Base-by-base conservation (phyloP, 2,888 invertebrate genomes). In the Leptopilina myrica region DNA sequence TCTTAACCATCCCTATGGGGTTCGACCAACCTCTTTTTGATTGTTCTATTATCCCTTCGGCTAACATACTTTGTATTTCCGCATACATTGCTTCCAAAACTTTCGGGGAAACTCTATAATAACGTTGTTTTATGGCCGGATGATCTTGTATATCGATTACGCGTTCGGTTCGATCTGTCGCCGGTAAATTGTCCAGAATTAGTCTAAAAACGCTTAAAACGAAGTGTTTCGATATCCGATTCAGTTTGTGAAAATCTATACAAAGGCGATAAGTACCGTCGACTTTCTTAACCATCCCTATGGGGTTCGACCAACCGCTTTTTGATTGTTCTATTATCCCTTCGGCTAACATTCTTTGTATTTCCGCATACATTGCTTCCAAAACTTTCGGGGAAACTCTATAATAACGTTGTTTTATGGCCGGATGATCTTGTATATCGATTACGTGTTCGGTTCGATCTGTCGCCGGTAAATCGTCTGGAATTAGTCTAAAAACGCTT, bases 1-100 rank as follows among this genome's bases (percentile, higher is more conserved):
- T 78, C 0, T 56, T 2, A 0, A 77, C 77, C 80, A 81, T 81
- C 6, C 78, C 80, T 0, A 80, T 73, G 0, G 77, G 80, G 2
- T 62, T 79, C 0, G 69, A 78, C 82, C 79, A 79, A 5, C 62
- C 64, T 6, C 78, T 79, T 2, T 9, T 8, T 0, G 80, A 81
- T 0, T 62, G 73, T n/a, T 82, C 75, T 0, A 82, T 80, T 2
- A 81, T 49, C 0, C 67, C 79, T 3, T 53, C 65, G 0, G 15
- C 69, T 7, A 81, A 9, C 56, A 79, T 53, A 12, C 14, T 64
- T 12, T 59, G 11, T 1, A 66, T 65, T 12, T 76, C 75, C 0
- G 5, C 56, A 8, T 49, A 65, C 6, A 78, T 76, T 3, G 76
- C 79, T 20, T 65, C n/a, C 4, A 65, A 46, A 3, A 78, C 75